These are phyloP conservation scores for Drosophila tripunctata DNA, from an alignment of 2,888 invertebrate genomes.

Conservation along the genomic window DNA sequence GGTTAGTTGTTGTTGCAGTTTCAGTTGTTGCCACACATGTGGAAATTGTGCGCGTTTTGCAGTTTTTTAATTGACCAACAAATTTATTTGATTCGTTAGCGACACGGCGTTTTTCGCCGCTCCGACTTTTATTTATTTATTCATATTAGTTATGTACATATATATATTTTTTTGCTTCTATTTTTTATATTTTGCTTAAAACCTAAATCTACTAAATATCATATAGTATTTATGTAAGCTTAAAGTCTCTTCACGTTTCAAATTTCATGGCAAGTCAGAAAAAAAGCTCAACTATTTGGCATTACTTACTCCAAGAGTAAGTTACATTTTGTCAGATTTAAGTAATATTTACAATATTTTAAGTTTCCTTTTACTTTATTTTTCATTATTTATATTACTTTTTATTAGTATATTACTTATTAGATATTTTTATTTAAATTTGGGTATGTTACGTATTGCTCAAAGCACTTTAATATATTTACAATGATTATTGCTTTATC, in stretches of 20 bases:
- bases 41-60: conserved; percentile 82
- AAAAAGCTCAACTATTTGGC: too few relatives aligned
- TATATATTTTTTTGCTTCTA: conserved; percentile 6
- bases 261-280: too few relatives aligned
- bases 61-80: conserved; percentile 85
- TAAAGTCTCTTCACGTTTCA: conserved; percentile 11
- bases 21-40: conserved; percentile 73
- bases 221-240: conserved; percentile 28
- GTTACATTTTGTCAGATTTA: too few relatives aligned
- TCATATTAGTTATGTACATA: neutral
- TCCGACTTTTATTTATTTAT: conserved; percentile 38
- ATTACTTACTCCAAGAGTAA: too few relatives aligned
- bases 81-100: conserved; percentile 85
- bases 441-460: too few relatives aligned
- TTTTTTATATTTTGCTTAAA: neutral
- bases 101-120: conserved; percentile 55
- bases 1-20: conserved; percentile 47
- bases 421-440: too few relatives aligned
- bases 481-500: too few relatives aligned
- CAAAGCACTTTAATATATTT: too few relatives aligned
- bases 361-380: too few relatives aligned
- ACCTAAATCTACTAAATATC: conserved; percentile 12
- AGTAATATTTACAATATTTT: too few relatives aligned
- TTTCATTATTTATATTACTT: too few relatives aligned
- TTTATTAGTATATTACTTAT: too few relatives aligned